Evolutionary conservation across 2,888 invertebrate genomes (phyloP).

Genomic region (Dynastes hyllus): DNA sequence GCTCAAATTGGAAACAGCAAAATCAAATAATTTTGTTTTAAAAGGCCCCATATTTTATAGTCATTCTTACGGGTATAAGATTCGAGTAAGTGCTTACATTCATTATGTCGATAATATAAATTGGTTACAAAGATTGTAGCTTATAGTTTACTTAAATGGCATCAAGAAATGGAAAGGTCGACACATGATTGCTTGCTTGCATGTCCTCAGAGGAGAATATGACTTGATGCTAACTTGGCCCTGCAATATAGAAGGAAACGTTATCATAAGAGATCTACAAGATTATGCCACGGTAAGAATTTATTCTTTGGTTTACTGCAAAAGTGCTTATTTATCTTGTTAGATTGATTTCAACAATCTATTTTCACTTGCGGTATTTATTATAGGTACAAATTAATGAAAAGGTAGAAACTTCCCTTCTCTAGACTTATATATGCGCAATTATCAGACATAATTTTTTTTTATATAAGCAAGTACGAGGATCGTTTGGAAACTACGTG

Average conservation of each 20-base stretch:
- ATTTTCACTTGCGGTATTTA: too few relatives aligned
- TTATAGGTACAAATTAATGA: too few relatives aligned
- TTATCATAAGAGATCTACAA: constrained; percentile 77
- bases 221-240: constrained; percentile 84
- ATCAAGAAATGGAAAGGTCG: constrained; percentile 85
- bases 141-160: constrained; percentile 82
- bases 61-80: constrained; percentile 82
- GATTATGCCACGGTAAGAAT: constrained; percentile 63
- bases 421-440: too few relatives aligned
- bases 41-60: constrained; percentile 82
- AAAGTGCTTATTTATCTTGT: not conserved
- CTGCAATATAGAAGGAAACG: constrained; percentile 78
- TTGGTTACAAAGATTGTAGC: constrained; percentile 67
- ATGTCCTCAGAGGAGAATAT: constrained; percentile 81
- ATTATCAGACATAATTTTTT: too few relatives aligned
- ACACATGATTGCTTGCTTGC: constrained; percentile 80
- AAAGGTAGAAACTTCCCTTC: too few relatives aligned
- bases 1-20: constrained; percentile 79
- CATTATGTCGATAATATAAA: not conserved
- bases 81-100: constrained; percentile 73
- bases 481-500: too few relatives aligned
- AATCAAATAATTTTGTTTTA: constrained; percentile 77
- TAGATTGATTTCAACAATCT: not conserved
- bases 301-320: not conserved
- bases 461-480: too few relatives aligned